Conservation (phyloP, 2,113 vertebrate species). For the Paedocypris sp. region DNA sequence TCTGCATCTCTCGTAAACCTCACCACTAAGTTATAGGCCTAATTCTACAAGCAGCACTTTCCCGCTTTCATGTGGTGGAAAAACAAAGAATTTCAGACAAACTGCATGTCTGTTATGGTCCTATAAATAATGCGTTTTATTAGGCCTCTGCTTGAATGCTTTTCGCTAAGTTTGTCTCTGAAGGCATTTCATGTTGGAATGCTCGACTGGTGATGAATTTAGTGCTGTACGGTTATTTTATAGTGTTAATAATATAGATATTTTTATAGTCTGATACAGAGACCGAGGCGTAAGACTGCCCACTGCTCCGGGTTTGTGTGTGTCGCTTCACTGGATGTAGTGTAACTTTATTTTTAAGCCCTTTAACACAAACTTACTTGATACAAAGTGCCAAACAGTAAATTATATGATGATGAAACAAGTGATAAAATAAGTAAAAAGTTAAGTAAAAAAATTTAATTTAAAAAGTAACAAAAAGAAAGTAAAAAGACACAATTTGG, state of each 20-base stretch:
- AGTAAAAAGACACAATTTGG: no score
- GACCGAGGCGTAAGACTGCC: no score
- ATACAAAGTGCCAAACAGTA: no score
- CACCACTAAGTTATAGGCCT: constrained; percentile 47
- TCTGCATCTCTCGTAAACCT: constrained; percentile 23
- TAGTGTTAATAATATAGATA: not conserved
- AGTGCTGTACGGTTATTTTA: not conserved
- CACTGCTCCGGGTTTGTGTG: no score
- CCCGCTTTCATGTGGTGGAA: constrained; percentile 48
- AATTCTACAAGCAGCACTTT: constrained; percentile 45
- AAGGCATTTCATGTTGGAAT: constrained; percentile 51
- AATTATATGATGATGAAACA: no score
- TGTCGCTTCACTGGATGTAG: no score
- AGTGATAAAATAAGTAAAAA: no score
- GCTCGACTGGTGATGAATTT: constrained; percentile 5
- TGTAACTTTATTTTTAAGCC: no score
- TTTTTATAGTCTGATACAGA: constrained; percentile 17
- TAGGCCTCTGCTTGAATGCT: constrained; percentile 50
- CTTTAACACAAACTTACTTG: no score
- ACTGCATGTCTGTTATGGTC: constrained; percentile 60
- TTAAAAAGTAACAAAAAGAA: no score
- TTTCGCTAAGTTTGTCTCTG: constrained; percentile 50
- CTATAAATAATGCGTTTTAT: constrained; percentile 68
- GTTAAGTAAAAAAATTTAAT: no score
- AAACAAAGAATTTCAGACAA: constrained; percentile 47